Evolutionary conservation across 2,888 invertebrate species (phyloP).

Genomic region (Idaea aversata): DNA sequence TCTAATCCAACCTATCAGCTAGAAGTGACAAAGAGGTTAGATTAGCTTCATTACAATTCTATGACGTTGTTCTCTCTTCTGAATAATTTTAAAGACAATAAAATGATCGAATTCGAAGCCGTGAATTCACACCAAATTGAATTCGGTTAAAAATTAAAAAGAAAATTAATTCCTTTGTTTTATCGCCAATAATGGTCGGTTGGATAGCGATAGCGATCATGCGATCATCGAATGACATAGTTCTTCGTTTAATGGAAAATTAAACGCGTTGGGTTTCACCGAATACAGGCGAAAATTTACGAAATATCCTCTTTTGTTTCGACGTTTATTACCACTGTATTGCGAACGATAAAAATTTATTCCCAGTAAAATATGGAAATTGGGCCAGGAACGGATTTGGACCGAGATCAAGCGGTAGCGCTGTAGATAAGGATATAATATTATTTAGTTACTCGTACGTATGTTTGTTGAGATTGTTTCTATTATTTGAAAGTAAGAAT

Average conservation of each 20-base stretch:
- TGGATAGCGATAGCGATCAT: background rate
- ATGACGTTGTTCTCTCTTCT: too few relatives aligned
- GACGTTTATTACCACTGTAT: slow-evolving; percentile 32
- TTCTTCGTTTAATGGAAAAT: slow-evolving; percentile 9
- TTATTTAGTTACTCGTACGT: background rate
- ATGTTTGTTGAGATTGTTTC: background rate
- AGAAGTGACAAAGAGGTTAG: too few relatives aligned
- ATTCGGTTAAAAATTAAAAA: background rate
- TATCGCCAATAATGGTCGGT: background rate
- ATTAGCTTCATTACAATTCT: too few relatives aligned
- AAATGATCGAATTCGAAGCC: background rate
- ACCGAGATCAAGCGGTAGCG: slow-evolving; percentile 1
- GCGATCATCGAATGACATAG: background rate
- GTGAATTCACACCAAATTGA: background rate
- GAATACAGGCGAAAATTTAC: slow-evolving; percentile 18
- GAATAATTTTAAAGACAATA: background rate
- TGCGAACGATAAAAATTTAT: slow-evolving; percentile 33
- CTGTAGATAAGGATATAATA: background rate
- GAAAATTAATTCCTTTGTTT: background rate
- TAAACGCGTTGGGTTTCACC: slow-evolving; percentile 8
- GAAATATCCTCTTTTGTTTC: slow-evolving; percentile 23
- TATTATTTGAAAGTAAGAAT: background rate
- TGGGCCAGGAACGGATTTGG: slow-evolving; percentile 21
- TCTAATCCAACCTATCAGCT: too few relatives aligned
- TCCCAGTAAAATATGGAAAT: slow-evolving; percentile 31